Evolutionary conservation across 2,113 vertebrate genomes (phyloP), one percentile per base, ranked within the genome.

Genomic region (Ifrita kowaldi): DNA sequence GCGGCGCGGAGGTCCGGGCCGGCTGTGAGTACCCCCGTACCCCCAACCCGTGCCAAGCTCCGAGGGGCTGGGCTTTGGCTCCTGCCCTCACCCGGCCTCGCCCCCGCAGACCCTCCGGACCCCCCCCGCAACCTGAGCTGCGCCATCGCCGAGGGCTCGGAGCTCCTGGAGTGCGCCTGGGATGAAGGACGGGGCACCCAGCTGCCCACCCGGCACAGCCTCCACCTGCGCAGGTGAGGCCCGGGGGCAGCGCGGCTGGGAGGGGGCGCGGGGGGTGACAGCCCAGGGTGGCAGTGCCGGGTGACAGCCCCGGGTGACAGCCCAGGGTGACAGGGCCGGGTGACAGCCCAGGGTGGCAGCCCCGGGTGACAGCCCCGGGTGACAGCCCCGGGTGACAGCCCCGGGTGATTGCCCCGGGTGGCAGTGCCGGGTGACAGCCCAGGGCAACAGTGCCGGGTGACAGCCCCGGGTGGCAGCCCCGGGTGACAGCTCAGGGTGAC

Each of bases 91-190:
- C 13, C 49, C 49, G 4, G 59, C 33, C 44, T 63, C 5, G 37
- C 22, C 88, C 21, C 92, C 74, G 1, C 95, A 98, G 98, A 98
- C 76, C 96, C 97, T 4, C 98, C 98, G 1, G 98, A 98, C 8
- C 55, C 57, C 7, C 98, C 98, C 11, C 28, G 81, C 11, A 95
- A 98, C 71, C 55, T 98, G 81, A 92, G 80, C 46, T 98, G 98
- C 62, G 26, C 84, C 77, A 96, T 97, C 93, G 46, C 50, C 3
- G 98, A 98, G 87, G 26, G 49, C 57, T 98, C 97, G 3, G 77
- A 22, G 81, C 42, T 13, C 55, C 71, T 98, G 98, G 50, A 1
- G 1, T 98, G 98, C 35, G 41, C 19, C 9, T 98, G 98, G 98
- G 56, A 97, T 0, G 1, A 5, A 0, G 98, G 98, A 24, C 91